Evolutionary conservation across 2,113 vertebrate genomes (phyloP), one percentile per base, ranked within the genome.

Genomic region (Phylloscopus whistleri): DNA sequence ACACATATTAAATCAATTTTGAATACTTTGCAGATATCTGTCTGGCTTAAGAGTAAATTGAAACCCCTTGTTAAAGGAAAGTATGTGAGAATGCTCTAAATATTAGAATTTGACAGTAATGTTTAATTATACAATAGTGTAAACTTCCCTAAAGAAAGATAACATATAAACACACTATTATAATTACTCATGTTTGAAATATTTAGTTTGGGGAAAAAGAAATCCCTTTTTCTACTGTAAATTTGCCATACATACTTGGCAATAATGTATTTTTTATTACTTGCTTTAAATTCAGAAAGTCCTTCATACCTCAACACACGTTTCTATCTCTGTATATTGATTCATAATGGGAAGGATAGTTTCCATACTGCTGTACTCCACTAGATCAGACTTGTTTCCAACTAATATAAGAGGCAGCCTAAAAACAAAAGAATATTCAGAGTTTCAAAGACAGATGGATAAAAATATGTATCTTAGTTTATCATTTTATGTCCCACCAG

Each of bases 301-400:
- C 81, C 76, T 78, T 37, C 97, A 95, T 98, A 99, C 99, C 98
- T 99, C 99, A 77, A 99, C 99, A 94, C 99, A 99, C 2, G 99
- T 99, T 98, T 99, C 99, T 91, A 99, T 99, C 90, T 99, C 99
- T 89, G 99, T 99, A 84, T 99, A 99, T 88, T 99, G 99, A 97
- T 99, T 99, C 99, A 99, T 99, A 95, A 99, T 99, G 84, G 99
- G 99, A 87, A 99, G 98, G 94, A 99, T 99, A 86, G 99, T 99
- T 97, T 99, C 99, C 99, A 99, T 99, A 96, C 99, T 99, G 97
- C 99, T 99, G 91, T 99, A 99, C 85, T 99, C 99, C 96, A 99
- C 99, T 90, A 99, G 97, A 97, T 99, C 99, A 9, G 99, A 99
- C 94, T 99, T 99, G 97, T 99, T 99, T 72, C 99, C 99, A 94